phyloP scores from a whole-genome alignment of 2,797 vertebrate species.

The Morelia viridis region DNA sequence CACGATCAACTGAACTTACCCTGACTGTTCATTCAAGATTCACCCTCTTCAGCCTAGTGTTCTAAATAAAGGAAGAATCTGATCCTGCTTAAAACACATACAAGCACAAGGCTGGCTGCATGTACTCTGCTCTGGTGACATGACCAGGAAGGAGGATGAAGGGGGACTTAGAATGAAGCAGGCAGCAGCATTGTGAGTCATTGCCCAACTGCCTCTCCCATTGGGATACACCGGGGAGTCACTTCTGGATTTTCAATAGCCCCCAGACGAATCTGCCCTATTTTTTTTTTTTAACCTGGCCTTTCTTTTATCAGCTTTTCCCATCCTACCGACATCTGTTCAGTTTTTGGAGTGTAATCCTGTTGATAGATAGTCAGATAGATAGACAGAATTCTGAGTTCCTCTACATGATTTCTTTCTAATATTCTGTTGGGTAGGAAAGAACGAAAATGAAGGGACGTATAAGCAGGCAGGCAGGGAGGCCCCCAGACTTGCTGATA shows the following conservation, averaged over 20 bases:
- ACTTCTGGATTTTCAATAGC: background rate
- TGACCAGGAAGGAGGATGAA: background rate
- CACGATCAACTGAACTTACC: background rate
- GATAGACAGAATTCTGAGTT: background rate
- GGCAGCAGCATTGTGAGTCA: background rate
- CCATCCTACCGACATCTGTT: background rate
- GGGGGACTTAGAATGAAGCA: background rate
- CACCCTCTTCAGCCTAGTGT: background rate
- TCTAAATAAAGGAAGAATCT: conserved; percentile 35
- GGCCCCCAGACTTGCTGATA: conserved; percentile 41
- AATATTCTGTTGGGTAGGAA: background rate
- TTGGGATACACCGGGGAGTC: background rate
- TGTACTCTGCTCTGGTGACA: background rate
- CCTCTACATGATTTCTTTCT: background rate
- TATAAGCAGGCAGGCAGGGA: background rate
- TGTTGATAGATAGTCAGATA: background rate
- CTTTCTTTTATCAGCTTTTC: background rate
- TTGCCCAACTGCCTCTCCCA: background rate
- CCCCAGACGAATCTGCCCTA: background rate
- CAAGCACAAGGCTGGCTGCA: background rate
- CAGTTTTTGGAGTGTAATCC: background rate
- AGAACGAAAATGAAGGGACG: background rate
- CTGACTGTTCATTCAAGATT: background rate
- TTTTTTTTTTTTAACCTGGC: background rate
- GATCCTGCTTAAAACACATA: conserved; percentile 22